Conservation (phyloP, 2,113 vertebrate genomes). For the Chaenogobius annularis region DNA sequence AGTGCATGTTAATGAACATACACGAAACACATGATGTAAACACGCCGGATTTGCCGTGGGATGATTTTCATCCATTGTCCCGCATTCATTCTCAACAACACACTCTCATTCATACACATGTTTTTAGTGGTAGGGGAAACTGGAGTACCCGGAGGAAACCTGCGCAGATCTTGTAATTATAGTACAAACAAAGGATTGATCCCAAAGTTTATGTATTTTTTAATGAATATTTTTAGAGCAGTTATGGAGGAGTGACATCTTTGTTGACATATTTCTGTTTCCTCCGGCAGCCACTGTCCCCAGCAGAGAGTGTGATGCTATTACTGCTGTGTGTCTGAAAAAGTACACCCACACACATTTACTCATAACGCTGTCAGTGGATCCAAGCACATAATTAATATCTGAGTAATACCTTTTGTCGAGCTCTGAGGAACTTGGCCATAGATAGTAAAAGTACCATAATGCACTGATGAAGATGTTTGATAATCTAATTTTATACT, state of each 20-base stretch:
- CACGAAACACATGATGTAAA: too few relatives aligned
- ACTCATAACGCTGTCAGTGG: constrained; percentile 28
- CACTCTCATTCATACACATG: too few relatives aligned
- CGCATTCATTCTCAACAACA: too few relatives aligned
- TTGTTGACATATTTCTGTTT: constrained; percentile 21
- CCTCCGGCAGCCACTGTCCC: constrained; percentile 28
- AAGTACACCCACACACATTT: constrained; percentile 33
- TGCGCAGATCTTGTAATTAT: too few relatives aligned
- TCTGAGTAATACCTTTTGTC: not conserved
- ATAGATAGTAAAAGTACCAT: not conserved
- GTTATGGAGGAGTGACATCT: not conserved
- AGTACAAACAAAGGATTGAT: too few relatives aligned
- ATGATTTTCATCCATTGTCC: too few relatives aligned
- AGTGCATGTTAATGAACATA: too few relatives aligned
- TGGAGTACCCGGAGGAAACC: too few relatives aligned
- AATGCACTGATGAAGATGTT: not conserved
- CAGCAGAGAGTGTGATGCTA: constrained; percentile 25
- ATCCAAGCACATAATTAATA: constrained; percentile 37
- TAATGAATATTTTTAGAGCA: too few relatives aligned
- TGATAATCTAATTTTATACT: not conserved
- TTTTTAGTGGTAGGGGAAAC: too few relatives aligned
- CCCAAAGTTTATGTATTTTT: too few relatives aligned
- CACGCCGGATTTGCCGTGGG: too few relatives aligned
- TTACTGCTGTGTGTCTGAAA: constrained; percentile 33
- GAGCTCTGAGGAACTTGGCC: constrained; percentile 4